phyloP scores from a whole-genome alignment of 1,140 invertebrate species.

The Orius insidiosus region DNA sequence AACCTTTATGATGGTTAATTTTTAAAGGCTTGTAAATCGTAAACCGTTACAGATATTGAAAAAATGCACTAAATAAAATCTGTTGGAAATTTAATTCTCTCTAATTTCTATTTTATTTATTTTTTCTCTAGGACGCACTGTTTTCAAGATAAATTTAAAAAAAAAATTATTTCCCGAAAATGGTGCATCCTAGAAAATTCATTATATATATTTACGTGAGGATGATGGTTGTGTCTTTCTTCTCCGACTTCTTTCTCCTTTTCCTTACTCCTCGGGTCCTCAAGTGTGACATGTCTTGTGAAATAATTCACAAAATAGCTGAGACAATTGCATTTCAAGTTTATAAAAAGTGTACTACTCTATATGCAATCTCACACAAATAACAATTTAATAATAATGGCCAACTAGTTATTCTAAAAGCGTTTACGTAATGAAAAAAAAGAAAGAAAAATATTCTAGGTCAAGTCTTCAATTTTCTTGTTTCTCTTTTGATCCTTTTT shows the following conservation, averaged over 20 bases:
- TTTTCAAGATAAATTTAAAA: too few relatives aligned
- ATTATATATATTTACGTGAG: conserved; percentile 10
- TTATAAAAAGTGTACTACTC: background rate
- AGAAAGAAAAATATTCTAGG: background rate
- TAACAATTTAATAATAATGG: too few relatives aligned
- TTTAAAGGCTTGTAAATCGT: too few relatives aligned
- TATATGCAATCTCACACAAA: conserved; percentile 2
- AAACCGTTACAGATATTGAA: too few relatives aligned
- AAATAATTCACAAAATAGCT: conserved; percentile 21
- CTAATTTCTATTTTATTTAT: too few relatives aligned
- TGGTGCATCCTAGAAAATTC: too few relatives aligned
- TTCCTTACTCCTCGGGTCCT: conserved; percentile 18
- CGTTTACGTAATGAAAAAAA: background rate
- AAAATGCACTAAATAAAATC: too few relatives aligned
- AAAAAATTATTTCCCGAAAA: too few relatives aligned
- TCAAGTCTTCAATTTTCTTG: background rate
- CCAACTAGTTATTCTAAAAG: too few relatives aligned
- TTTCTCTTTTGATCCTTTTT: background rate
- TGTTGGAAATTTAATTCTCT: too few relatives aligned
- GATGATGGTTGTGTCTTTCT: conserved; percentile 12
- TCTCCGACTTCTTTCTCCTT: conserved; percentile 4
- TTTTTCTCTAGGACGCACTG: too few relatives aligned
- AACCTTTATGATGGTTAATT: too few relatives aligned
- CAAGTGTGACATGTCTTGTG: conserved; percentile 18
- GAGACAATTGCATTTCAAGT: conserved; percentile 8